phyloP scores from a whole-genome alignment of 2,888 invertebrate species.

The Agrilus mali region DNA sequence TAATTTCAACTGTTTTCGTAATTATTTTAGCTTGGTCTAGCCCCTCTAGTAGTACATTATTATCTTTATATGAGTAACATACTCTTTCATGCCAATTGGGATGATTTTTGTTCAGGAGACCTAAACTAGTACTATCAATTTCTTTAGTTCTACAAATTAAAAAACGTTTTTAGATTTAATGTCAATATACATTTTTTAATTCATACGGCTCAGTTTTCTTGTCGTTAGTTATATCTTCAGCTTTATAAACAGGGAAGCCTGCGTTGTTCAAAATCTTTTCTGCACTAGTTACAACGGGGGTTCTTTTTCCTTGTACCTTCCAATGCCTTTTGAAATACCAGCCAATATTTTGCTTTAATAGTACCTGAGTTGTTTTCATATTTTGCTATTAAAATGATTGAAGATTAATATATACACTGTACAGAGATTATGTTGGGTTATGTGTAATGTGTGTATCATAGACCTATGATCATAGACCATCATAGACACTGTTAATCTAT shows the following conservation, averaged over 20 bases:
- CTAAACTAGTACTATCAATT: conserved; percentile 30
- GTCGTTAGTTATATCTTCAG: conserved; percentile 38
- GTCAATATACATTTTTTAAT: neutral
- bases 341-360: conserved; percentile 57
- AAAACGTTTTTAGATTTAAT: neutral
- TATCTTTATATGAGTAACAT: conserved; percentile 46
- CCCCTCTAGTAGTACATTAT: conserved; percentile 58
- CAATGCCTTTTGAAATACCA: conserved; percentile 63
- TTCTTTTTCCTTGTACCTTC: conserved; percentile 51
- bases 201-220: conserved; percentile 15
- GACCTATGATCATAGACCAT: too few relatives aligned
- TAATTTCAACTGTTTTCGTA: conserved; percentile 59
- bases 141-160: conserved; percentile 24
- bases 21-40: conserved; percentile 67
- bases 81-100: conserved; percentile 51
- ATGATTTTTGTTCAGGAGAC: conserved; percentile 44
- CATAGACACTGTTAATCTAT: too few relatives aligned
- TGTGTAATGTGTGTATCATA: too few relatives aligned
- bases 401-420: too few relatives aligned
- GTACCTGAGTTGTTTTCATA: conserved; percentile 53
- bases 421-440: too few relatives aligned
- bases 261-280: conserved; percentile 40
- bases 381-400: too few relatives aligned
- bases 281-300: conserved; percentile 41
- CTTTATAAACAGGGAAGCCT: conserved; percentile 49